Evolutionary conservation across 2,888 invertebrate species (phyloP), one percentile per base, ranked within the genome.

Genomic region (Drosophila ezoana): DNA sequence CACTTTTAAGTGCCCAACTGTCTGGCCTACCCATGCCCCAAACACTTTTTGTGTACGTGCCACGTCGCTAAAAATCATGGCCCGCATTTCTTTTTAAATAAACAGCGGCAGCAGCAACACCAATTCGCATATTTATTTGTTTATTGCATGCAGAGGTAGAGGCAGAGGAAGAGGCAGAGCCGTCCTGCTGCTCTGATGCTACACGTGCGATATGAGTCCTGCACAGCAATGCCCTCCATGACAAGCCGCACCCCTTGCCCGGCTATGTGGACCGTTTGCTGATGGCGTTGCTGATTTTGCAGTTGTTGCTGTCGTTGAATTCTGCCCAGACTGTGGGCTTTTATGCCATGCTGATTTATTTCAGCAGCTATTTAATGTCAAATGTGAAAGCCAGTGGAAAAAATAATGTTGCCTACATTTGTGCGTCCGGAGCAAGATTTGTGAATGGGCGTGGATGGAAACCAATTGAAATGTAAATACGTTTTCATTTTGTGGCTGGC

Each of bases 21-120:
- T 87, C 83, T 83, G 83, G 83, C 53, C 18, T 45, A 37, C 65
- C 57, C 75, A 64, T 74, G 59, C 72, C 63, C 58, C 52, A 57
- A 52, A 62, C 40, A 47, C 60, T 68, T 58, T 40, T 71, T 74
- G 72, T 76, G 85, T 86, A 85, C 85, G 85, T 85, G 85, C 86
- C 86, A 81, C 76, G 79, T 83, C 77, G 88, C 79, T 81, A 73
- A 85, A 85, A 87, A 85, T 85, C 87, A 83, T 83, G 81, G 83
- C 85, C 85, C 85, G 85, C 85, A 85, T 85, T 81, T 77, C 76
- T 76, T 79, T 73, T 79, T 69, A 75, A 86, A 86, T 81, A 80
- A 82, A 86, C 80, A 85, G 62, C 59, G 53, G 52, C 65, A 66
- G 57, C 76, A 66, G 59, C 69, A 80, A 66, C 79, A 69, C 53